Evolutionary conservation across 2,113 vertebrate species (phyloP).

Genomic region (Saguinus imperator): DNA sequence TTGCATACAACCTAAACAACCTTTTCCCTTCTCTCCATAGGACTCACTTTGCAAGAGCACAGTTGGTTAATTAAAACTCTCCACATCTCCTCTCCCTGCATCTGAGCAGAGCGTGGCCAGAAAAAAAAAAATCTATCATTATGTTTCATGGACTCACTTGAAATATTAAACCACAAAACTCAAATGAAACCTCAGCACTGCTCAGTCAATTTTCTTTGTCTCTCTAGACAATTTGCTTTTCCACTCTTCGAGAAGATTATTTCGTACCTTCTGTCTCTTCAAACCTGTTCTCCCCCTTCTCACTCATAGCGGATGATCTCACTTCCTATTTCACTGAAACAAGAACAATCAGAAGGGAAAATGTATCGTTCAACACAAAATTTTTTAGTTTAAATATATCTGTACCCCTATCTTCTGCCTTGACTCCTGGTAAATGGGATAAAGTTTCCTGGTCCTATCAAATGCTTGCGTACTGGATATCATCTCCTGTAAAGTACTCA

Average conservation of each 20-base stretch:
- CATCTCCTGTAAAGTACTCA: neutral
- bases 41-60: neutral
- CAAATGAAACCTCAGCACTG: neutral
- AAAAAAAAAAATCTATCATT: neutral
- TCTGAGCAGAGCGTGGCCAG: neutral
- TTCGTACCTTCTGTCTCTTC: slow-evolving; percentile 37
- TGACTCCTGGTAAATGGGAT: neutral
- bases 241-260: slow-evolving; percentile 40
- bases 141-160: neutral
- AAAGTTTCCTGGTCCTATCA: neutral
- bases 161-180: slow-evolving; percentile 35
- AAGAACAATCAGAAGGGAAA: slow-evolving; percentile 46
- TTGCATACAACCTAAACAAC: neutral
- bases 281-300: neutral
- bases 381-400: neutral
- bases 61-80: neutral
- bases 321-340: slow-evolving; percentile 22
- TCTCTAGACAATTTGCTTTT: slow-evolving; percentile 36
- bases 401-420: neutral
- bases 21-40: neutral
- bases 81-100: neutral
- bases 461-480: neutral
- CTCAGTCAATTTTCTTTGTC: slow-evolving; percentile 28
- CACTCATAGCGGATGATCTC: neutral
- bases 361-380: neutral